Base-by-base conservation (phyloP, 2,797 vertebrate genomes). In the Erithacus rubecula region DNA sequence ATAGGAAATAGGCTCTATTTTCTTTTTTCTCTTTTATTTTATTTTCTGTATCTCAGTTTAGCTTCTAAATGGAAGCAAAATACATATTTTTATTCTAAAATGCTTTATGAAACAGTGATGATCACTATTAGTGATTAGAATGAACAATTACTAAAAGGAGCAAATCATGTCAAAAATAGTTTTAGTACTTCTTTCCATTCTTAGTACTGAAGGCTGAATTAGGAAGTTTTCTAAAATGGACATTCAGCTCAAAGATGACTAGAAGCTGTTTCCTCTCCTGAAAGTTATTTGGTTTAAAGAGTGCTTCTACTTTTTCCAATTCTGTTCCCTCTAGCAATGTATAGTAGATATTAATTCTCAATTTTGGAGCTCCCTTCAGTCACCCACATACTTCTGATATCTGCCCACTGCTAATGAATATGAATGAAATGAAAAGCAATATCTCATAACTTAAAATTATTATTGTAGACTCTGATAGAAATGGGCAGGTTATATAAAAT, bases 381-480 rank as follows among this genome's bases (percentile, higher is more conserved):
- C 74, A 83, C 68, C 58, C 21, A 64, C 60, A 29, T 92, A 71
- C 9, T 91, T 84, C 64, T 91, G n/a, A 68, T 90, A 89, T 71
- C 75, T 93, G 19, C 87, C 44, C 13, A 74, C 91, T 92, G 68
- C 13, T 94, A 93, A 89, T 96, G 81, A 95, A 92, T 90, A 91
- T 87, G 86, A 96, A 86, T 91, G 47, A 80, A 83, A 93, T 77
- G 64, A 70, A 96, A 87, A 86, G 44, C 5, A 95, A 69, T 93
- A n/a, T 46, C 15, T 93, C 37, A 77, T 95, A 60, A 84, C 58
- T 85, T 89, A 36, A 93, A 91, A 71, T 88, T 90, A 87, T 95
- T 94, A 85, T 89, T 78, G 41, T 64, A 53, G 51, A 80, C 23
- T 59, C 91, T 84, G 58, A 55, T 72, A 94, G 76, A 94, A 92